Base-by-base conservation (phyloP, 2,888 invertebrate species). In the Sceliomorpha sp. region DNA sequence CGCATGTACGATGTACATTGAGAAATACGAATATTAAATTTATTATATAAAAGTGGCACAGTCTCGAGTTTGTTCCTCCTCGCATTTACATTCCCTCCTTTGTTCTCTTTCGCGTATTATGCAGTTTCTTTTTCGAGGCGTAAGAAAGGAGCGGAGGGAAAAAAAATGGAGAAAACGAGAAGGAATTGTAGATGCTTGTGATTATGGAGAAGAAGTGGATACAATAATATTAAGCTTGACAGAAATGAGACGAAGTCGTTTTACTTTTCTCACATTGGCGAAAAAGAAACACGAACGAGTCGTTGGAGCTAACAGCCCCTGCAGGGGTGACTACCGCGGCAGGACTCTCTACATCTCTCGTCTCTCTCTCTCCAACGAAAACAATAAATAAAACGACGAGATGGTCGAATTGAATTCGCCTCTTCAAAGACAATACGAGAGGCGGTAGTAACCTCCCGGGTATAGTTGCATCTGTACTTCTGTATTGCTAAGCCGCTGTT, bases 1-100 rank as follows among this genome's bases (percentile, higher is more conserved):
- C 9, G 48, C 48, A 66, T 70, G 58, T 62, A 70, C 70, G 67
- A 67, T 67, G 63, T 67, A 71, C 71, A 71, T 63, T 40, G 20
- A 48, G 42, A 51, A 34, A 32, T 7, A 15, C 6, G 27, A 31
- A 66, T 48, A 71, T 58, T 45, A 53, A 50, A 67, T 53, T 55
- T 71, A 59, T 63, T 62, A 53, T n/a, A n/a, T n/a, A n/a, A 50
- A 55, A 34, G 36, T 14, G n/a, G 26, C 12, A 20, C 20, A 4
- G 20, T 20, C 3, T 20, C 5, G 20, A 2, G 20, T 20, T 20
- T 20, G 5, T 20, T 20, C 20, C 2, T 29, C 29, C 29, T 8
- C 2, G 2, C 7, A 29, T 29, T 29, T 20, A 5, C 20, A 20
- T 20, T 20, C 20, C 20, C 3, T 2, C 20, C 20, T 5, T 20